phyloP scores from a whole-genome alignment of 1,140 invertebrate species.

The Nasonia vitripennis region DNA sequence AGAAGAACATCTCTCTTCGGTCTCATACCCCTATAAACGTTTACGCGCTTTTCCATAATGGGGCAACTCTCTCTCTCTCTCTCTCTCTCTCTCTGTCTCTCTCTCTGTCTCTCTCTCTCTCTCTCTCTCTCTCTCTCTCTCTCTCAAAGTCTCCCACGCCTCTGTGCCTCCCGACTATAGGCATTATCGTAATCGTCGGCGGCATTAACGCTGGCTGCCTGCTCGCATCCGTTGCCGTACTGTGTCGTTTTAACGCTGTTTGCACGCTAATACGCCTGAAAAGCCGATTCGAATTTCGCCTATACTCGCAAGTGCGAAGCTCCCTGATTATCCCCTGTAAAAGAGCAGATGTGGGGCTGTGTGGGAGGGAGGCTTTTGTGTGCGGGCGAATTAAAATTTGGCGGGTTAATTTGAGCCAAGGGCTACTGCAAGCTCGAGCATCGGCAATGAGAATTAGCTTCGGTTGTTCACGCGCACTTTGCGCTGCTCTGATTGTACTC shows the following conservation, averaged over 20 bases:
- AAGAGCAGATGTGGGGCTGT: not conserved
- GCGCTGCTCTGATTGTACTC: too few species aligned
- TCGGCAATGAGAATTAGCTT: too few species aligned
- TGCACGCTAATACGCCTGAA: slow-evolving; percentile 10
- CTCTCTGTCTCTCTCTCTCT: too few species aligned
- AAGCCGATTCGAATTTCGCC: not conserved
- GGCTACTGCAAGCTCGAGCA: not conserved
- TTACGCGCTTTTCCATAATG: not conserved
- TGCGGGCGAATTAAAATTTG: not conserved
- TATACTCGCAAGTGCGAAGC: not conserved
- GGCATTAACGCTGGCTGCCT: slow-evolving; percentile 1
- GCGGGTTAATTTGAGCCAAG: not conserved
- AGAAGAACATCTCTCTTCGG: not conserved
- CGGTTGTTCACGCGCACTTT: too few species aligned
- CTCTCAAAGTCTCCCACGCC: not conserved
- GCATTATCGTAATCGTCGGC: slow-evolving; percentile 24
- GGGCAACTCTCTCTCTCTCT: too few species aligned
- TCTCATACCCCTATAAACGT: not conserved
- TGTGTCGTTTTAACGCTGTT: slow-evolving; percentile 11
- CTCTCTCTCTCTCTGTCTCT: too few species aligned
- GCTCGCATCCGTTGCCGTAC: not conserved
- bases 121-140: too few species aligned
- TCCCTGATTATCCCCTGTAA: not conserved
- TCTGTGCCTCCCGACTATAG: not conserved
- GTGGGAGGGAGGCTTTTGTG: not conserved